Evolutionary conservation across 2,888 invertebrate species (phyloP).

Genomic region (Chrysotoxum bicinctum): DNA sequence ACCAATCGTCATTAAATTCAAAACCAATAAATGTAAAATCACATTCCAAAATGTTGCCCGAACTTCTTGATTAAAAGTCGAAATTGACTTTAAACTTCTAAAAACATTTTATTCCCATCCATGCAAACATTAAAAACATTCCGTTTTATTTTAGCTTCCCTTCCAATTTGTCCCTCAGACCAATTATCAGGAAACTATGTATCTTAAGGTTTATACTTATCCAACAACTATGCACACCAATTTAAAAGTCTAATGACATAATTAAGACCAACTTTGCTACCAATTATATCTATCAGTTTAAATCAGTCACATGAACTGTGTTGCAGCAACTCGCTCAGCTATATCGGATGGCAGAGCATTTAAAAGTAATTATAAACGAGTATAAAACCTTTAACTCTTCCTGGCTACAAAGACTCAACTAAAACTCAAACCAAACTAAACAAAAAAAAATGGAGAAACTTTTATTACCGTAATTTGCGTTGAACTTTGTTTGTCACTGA

Average conservation of each 20-base stretch:
- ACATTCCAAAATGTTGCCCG: no score
- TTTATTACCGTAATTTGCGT: slow-evolving; percentile 55
- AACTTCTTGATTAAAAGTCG: no score
- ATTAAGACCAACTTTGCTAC: slow-evolving; percentile 50
- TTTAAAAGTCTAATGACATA: slow-evolving; percentile 57
- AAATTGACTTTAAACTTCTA: not conserved
- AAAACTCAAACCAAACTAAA: not conserved
- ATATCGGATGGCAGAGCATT: slow-evolving; percentile 46
- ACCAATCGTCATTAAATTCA: no score
- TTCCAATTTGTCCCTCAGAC: not conserved
- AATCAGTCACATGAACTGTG: slow-evolving; percentile 52
- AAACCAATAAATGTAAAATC: no score
- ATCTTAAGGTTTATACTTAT: not conserved
- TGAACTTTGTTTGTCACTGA: slow-evolving; percentile 60
- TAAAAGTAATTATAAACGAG: slow-evolving; percentile 43
- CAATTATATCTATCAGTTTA: slow-evolving; percentile 53
- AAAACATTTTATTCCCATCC: not conserved
- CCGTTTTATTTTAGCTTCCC: not conserved
- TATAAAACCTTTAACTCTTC: slow-evolving; percentile 37
- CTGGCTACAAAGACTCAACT: slow-evolving; percentile 33
- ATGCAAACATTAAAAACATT: not conserved
- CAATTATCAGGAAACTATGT: slow-evolving; percentile 22
- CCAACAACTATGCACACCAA: slow-evolving; percentile 11
- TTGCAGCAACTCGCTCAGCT: slow-evolving; percentile 15
- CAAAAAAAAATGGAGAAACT: slow-evolving; percentile 20